These are phyloP conservation scores for Rhinolophus sinicus DNA, from an alignment of 2,113 vertebrate species.

Conservation along the genomic window DNA sequence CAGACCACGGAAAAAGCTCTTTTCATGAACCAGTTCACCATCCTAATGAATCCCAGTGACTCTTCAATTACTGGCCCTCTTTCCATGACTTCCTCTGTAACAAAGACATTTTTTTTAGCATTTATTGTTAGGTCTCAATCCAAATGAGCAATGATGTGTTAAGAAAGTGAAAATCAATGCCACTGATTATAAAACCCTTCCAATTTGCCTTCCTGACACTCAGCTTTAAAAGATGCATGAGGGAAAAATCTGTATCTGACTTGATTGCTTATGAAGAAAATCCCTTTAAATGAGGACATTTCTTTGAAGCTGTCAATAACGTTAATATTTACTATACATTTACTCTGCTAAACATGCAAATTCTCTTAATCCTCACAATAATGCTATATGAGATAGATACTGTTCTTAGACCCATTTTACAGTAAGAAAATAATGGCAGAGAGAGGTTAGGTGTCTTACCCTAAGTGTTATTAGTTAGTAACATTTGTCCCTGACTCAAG, in stretches of 20 bases:
- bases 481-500: not conserved
- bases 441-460: not conserved
- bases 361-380: not conserved
- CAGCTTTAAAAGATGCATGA: slow-evolving; percentile 68
- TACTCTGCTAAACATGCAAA: not conserved
- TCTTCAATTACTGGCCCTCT: not conserved
- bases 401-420: not conserved
- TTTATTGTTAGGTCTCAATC: slow-evolving; percentile 49
- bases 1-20: not conserved
- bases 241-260: slow-evolving; percentile 19
- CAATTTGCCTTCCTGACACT: slow-evolving; percentile 70
- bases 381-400: not conserved
- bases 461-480: not conserved
- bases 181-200: slow-evolving; percentile 73
- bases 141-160: slow-evolving; percentile 68
- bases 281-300: slow-evolving; percentile 8
- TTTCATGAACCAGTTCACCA: not conserved
- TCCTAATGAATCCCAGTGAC: too few relatives aligned
- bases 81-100: not conserved
- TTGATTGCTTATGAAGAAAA: slow-evolving; percentile 56
- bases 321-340: not conserved
- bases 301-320: slow-evolving; percentile 39
- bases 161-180: slow-evolving; percentile 77
- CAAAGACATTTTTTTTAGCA: not conserved
- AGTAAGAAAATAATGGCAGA: not conserved